Evolutionary conservation across 2,888 invertebrate species (phyloP), one percentile per base, ranked within the genome.

Genomic region (Siphlonurus alternatus): DNA sequence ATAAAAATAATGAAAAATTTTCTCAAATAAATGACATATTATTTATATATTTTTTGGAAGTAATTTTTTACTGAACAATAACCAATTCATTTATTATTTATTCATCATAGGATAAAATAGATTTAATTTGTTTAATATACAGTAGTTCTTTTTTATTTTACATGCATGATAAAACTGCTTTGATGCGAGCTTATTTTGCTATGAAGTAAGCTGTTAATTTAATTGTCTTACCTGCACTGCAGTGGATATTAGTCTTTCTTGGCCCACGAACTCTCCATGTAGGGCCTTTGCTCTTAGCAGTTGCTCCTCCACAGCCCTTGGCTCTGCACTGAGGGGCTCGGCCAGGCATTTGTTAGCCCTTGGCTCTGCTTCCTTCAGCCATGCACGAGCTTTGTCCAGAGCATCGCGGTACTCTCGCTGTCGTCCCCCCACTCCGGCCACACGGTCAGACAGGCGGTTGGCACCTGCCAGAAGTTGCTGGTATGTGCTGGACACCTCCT

Each of bases 251-350:
- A 95, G 82, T 2, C 92, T 80, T 63, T 89, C 90, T 72, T 94
- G 93, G 0, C 90, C 85, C 3, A 93, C 78, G 65, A 94, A 86
- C 73, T 96, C 95, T 71, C 86, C 89, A 74, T 93, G 90, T 56
- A 96, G 76, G 0, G 87, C 78, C 76, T 92, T 93, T 2, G 93
- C 88, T 67, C 85, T 84, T 67, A 85, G 83, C 63, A 96, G 80
- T 75, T 95, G 95, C 22, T 93, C 85, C 73, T 94, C 93, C 0
- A 95, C 87, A 1, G 87, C 84, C 70, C 87, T 86, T 0, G 93
- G 90, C 71, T 94, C 94, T 0, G 89, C 91, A 22, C 88, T 92
- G 59, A 92, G 82, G 0, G 89, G 86, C 74, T 94, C 94, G 0
- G 88, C 85, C 1, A 93, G 78, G 18, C 89, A 77, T 63, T 87